phyloP scores from a whole-genome alignment of 2,888 invertebrate species.

The Eupithecia exiguata region DNA sequence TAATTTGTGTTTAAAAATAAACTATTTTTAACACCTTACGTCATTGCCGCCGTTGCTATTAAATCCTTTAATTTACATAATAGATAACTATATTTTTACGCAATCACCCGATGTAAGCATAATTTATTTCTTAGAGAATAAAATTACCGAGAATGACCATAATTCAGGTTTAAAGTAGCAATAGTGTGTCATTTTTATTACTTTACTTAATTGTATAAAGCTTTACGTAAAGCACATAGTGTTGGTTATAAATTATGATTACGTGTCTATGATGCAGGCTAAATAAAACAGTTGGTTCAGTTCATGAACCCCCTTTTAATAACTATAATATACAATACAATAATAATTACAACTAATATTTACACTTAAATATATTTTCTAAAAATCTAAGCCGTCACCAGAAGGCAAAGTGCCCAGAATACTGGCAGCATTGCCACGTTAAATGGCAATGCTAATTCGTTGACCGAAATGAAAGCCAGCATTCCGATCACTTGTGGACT shows the following conservation, averaged over 20 bases:
- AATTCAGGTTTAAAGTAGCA: conserved; percentile 37
- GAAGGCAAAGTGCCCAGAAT: no score
- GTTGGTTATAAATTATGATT: conserved; percentile 36
- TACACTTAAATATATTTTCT: no score
- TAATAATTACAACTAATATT: no score
- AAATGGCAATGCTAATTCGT: no score
- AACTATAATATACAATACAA: no score
- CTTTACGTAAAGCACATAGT: conserved; percentile 36
- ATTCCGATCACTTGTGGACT: no score
- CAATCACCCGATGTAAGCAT: conserved; percentile 32
- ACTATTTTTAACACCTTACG: not conserved
- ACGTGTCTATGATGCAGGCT: conserved; percentile 26
- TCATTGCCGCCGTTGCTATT: not conserved
- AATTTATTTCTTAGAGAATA: conserved; percentile 34
- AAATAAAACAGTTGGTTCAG: conserved; percentile 17
- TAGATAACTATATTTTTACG: conserved; percentile 24
- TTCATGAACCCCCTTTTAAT: not conserved
- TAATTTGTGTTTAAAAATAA: not conserved
- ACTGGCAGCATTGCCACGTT: no score
- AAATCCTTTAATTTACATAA: conserved; percentile 22
- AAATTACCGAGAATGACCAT: conserved; percentile 34
- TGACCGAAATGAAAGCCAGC: no score
- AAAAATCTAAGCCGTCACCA: no score
- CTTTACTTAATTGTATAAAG: conserved; percentile 37
- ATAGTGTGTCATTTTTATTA: conserved; percentile 38